phyloP scores from a whole-genome alignment of 2,113 vertebrate species.

The Pedetes capensis region DNA sequence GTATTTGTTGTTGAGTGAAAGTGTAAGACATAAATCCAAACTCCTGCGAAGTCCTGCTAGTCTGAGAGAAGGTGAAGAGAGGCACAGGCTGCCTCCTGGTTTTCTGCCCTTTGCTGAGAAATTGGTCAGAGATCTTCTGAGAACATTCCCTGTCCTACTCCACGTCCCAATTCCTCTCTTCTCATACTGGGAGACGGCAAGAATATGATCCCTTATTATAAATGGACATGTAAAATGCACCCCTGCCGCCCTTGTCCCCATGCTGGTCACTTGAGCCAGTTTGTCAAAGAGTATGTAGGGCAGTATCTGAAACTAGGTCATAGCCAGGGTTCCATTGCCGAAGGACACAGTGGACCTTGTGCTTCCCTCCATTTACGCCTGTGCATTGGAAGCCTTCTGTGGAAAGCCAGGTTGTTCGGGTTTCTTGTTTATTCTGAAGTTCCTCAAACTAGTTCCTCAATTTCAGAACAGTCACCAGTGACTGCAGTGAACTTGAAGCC shows the following conservation, averaged over 20 bases:
- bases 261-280: neutral
- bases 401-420: conserved; percentile 57
- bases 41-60: neutral
- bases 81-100: neutral
- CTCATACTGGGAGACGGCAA: neutral
- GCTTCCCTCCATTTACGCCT: neutral
- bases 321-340: neutral
- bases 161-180: neutral
- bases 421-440: conserved; percentile 76
- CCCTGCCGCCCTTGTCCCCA: neutral
- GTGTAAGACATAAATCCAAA: neutral
- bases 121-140: neutral
- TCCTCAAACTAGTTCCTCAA: conserved; percentile 78
- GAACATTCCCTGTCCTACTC: neutral
- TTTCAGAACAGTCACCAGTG: conserved; percentile 62
- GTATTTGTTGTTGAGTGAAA: neutral
- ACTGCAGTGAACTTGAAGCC: conserved; percentile 44
- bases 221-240: neutral
- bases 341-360: neutral
- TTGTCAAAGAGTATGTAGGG: neutral
- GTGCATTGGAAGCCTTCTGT: conserved; percentile 22
- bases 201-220: neutral
- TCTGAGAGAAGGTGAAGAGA: neutral
- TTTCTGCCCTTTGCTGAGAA: neutral
- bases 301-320: neutral